Evolutionary conservation across 2,888 invertebrate species (phyloP).

Genomic region (Unio delphinus): DNA sequence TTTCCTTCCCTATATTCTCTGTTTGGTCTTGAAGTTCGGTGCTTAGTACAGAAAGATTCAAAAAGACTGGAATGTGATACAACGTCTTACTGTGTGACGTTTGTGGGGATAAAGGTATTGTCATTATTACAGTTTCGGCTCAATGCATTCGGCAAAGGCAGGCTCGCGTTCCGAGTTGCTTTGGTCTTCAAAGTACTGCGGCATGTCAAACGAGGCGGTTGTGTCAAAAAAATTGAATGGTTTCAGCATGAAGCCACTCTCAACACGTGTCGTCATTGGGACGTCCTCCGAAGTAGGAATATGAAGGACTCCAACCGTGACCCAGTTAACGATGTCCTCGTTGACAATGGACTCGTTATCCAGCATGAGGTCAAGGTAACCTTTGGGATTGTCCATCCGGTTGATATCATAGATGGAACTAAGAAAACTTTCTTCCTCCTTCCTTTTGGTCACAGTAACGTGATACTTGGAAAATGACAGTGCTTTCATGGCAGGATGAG

Average conservation of each 20-base stretch:
- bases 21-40: too few relatives aligned
- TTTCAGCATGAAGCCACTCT: slow-evolving; percentile 38
- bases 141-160: slow-evolving; percentile 20
- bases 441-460: slow-evolving; percentile 20
- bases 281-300: slow-evolving; percentile 49
- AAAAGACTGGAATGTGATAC: too few relatives aligned
- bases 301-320: slow-evolving; percentile 46
- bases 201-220: slow-evolving; percentile 47
- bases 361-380: slow-evolving; percentile 30
- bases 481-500: slow-evolving; percentile 15
- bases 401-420: slow-evolving; percentile 27
- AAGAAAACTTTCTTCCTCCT: slow-evolving; percentile 22
- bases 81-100: too few relatives aligned
- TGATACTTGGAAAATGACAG: slow-evolving; percentile 30
- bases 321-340: slow-evolving; percentile 47
- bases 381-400: slow-evolving; percentile 28
- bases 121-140: slow-evolving; percentile 20
- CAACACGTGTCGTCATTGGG: slow-evolving; percentile 46
- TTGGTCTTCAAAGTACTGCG: slow-evolving; percentile 31
- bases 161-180: slow-evolving; percentile 23
- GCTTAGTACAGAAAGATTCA: too few relatives aligned
- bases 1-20: too few relatives aligned
- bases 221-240: slow-evolving; percentile 51
- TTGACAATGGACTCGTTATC: slow-evolving; percentile 43
- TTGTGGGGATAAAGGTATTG: not conserved